phyloP scores from a whole-genome alignment of 2,113 vertebrate species.

The Paradisaea rubra region DNA sequence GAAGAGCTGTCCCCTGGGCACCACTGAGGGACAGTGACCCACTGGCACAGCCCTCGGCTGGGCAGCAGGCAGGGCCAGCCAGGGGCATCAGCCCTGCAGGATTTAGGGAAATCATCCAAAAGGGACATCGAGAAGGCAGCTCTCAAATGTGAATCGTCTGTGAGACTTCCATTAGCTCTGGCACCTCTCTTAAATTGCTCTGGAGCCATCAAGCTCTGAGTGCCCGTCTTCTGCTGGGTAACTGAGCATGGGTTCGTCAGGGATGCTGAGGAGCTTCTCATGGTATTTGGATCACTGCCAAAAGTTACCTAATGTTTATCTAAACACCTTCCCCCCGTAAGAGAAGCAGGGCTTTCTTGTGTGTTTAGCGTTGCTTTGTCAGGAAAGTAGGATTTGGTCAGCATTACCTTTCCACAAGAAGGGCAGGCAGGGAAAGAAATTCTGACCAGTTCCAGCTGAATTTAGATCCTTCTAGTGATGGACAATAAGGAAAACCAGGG shows the following conservation, averaged over 20 bases:
- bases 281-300: neutral
- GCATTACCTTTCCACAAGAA: neutral
- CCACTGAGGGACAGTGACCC: neutral
- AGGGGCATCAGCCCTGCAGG: neutral
- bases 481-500: neutral
- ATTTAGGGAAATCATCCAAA: neutral
- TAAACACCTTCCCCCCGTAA: neutral
- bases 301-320: neutral
- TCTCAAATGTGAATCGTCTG: neutral
- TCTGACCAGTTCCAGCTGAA: neutral
- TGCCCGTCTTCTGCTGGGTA: neutral
- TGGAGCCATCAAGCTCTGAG: neutral
- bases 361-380: neutral
- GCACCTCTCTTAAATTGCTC: neutral
- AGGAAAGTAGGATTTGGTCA: neutral
- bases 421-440: neutral
- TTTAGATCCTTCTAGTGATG: neutral
- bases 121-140: neutral
- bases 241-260: rapidly evolving
- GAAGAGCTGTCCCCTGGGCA: neutral
- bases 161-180: neutral
- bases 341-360: neutral
- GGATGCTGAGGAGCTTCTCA: neutral
- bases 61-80: neutral
- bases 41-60: neutral